These are phyloP conservation scores for Threskiornis aethiopicus DNA, from an alignment of 2,797 vertebrate species.

Conservation along the genomic window DNA sequence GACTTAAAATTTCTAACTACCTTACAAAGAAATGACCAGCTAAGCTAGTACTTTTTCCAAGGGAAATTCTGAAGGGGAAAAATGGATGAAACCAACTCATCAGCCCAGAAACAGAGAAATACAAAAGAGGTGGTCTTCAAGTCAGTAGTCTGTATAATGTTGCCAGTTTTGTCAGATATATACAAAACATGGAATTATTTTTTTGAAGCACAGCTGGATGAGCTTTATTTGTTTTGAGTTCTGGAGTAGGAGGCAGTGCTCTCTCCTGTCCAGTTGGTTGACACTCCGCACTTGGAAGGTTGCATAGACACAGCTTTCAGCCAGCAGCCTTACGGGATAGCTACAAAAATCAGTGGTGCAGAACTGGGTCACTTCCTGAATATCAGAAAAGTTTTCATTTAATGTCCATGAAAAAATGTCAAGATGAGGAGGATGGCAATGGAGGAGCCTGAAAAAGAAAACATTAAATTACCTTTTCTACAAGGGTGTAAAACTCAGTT, in stretches of 20 bases:
- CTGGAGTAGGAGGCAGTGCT: conserved; percentile 82
- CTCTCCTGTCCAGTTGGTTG: conserved; percentile 86
- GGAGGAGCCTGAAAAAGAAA: conserved; percentile 88
- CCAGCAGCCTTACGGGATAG: conserved; percentile 95
- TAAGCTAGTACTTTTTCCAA: conserved; percentile 86
- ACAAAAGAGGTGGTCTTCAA: conserved; percentile 89
- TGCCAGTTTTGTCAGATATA: conserved; percentile 93
- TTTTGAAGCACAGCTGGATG: conserved; percentile 87
- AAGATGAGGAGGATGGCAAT: conserved; percentile 94
- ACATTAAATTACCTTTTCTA: conserved; percentile 66
- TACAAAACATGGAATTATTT: conserved; percentile 89
- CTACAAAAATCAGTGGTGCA: conserved; percentile 94
- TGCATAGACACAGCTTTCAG: conserved; percentile 99
- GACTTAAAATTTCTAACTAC: conserved; percentile 90
- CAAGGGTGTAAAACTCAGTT: conserved; percentile 13
- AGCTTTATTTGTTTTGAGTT: conserved; percentile 85
- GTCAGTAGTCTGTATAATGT: conserved; percentile 97
- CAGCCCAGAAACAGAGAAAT: conserved; percentile 85
- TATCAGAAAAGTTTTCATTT: conserved; percentile 90
- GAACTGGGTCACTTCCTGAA: conserved; percentile 97
- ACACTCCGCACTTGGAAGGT: conserved; percentile 90
- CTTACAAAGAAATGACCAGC: conserved; percentile 89
- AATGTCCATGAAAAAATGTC: conserved; percentile 88
- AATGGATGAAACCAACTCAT: conserved; percentile 82
- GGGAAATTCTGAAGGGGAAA: conserved; percentile 76